Conservation (phyloP, 2,113 vertebrate species). For the Corythornis madagascariensis region DNA sequence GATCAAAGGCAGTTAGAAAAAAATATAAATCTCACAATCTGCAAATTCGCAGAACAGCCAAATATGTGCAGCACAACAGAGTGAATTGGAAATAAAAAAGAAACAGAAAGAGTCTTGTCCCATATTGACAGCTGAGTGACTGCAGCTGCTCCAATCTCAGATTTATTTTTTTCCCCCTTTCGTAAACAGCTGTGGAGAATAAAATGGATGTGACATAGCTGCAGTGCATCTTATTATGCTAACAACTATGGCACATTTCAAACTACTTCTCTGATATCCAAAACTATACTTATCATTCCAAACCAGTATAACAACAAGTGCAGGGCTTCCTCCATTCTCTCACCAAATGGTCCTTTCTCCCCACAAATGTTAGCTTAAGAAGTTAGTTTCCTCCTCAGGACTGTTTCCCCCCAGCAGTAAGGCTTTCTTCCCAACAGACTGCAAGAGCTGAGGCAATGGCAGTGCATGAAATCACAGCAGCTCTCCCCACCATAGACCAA, state of each 20-base stretch:
- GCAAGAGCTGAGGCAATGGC: neutral
- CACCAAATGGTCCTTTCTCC: neutral
- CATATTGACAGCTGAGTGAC: slow-evolving; percentile 49
- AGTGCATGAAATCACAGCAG: neutral
- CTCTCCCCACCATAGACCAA: neutral
- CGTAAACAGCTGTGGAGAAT: slow-evolving; percentile 54
- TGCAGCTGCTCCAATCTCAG: slow-evolving; percentile 38
- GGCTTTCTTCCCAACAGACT: neutral
- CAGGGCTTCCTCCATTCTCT: neutral
- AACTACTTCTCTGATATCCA: neutral
- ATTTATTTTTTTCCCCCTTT: neutral
- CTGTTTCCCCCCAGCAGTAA: neutral
- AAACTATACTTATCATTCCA: neutral
- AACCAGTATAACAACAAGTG: neutral
- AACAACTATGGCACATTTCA: neutral
- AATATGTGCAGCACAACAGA: slow-evolving; percentile 33
- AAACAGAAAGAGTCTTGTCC: slow-evolving; percentile 29
- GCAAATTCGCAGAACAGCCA: slow-evolving; percentile 46
- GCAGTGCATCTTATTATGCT: slow-evolving; percentile 17
- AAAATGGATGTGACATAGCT: slow-evolving; percentile 43
- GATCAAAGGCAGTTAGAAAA: slow-evolving; percentile 41
- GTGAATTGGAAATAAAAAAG: slow-evolving; percentile 23
- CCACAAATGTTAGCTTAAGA: neutral
- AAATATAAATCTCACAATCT: neutral
- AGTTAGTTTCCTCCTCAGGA: neutral